Evolutionary conservation across 2,113 vertebrate genomes (phyloP).

Genomic region (Sprattus sprattus): DNA sequence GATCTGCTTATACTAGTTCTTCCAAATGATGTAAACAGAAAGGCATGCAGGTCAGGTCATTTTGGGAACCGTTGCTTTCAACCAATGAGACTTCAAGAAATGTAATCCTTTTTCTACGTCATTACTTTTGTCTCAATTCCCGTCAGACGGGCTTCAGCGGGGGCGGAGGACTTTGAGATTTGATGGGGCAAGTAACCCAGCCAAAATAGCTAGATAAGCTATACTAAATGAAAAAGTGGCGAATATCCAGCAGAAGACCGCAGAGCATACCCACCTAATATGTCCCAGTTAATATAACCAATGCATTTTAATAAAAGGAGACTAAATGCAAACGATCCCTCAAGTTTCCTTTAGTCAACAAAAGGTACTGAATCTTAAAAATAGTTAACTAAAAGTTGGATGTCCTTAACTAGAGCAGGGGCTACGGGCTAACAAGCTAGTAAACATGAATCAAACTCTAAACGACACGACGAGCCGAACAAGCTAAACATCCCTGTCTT

Average conservation of each 20-base stretch:
- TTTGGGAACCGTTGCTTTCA: slow-evolving; percentile 57
- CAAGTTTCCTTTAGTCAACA: neutral
- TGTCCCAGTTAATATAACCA: neutral
- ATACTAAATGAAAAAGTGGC: too few relatives aligned
- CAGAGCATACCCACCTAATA: neutral
- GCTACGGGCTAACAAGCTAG: neutral
- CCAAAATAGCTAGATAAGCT: neutral
- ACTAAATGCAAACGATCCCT: neutral
- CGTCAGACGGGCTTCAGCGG: neutral
- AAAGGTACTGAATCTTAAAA: neutral
- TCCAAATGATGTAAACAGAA: slow-evolving; percentile 72
- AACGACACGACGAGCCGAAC: neutral
- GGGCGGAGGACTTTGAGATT: neutral
- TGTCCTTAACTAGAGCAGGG: neutral
- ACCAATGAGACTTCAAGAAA: slow-evolving; percentile 64
- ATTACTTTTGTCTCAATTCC: slow-evolving; percentile 26
- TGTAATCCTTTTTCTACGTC: slow-evolving; percentile 42
- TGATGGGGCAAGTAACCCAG: neutral
- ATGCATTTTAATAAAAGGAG: neutral
- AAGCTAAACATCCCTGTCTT: neutral
- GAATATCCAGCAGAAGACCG: too few relatives aligned
- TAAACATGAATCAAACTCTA: neutral
- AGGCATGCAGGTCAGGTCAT: slow-evolving; percentile 65
- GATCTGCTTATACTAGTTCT: neutral
- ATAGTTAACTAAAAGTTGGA: neutral